These are phyloP conservation scores for Cossypha niveicapilla DNA, from an alignment of 2,797 vertebrate genomes.

Conservation along the genomic window DNA sequence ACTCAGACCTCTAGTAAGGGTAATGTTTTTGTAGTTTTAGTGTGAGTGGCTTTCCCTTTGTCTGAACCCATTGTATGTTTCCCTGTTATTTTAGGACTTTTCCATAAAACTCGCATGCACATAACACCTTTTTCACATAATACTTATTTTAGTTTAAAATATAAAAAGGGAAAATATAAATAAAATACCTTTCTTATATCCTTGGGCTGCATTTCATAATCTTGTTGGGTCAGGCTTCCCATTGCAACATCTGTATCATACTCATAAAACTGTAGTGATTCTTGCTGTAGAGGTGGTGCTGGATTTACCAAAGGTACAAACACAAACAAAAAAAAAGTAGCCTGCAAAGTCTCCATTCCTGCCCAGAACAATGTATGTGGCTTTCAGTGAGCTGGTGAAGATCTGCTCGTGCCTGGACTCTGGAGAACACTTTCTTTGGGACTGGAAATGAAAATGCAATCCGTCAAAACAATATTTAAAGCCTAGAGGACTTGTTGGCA, in stretches of 20 bases:
- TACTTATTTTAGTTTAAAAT: neutral
- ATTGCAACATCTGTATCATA: conserved; percentile 57
- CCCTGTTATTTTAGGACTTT: neutral
- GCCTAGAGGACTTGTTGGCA: conserved; percentile 84
- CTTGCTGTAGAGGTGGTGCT: conserved; percentile 73
- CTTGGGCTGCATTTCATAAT: conserved; percentile 67
- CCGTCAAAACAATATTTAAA: conserved; percentile 89
- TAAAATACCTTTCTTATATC: conserved; percentile 76
- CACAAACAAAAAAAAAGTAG: conserved; percentile 71
- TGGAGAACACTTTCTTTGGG: conserved; percentile 73
- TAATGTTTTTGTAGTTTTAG: neutral
- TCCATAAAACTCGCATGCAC: neutral
- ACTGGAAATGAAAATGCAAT: conserved; percentile 81
- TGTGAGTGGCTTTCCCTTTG: neutral
- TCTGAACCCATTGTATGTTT: neutral
- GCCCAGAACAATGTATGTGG: conserved; percentile 46
- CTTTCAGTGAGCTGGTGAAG: conserved; percentile 56
- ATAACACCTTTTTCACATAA: neutral
- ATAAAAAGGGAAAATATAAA: conserved; percentile 57
- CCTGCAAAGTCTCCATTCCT: conserved; percentile 78
- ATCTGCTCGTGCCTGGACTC: conserved; percentile 62
- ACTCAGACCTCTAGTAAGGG: neutral
- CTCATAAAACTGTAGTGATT: conserved; percentile 35
- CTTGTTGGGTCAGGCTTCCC: conserved; percentile 61
- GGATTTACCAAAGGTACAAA: conserved; percentile 77